Percentiles rank a stretch among this genome's conserved stretches.
These are phyloP conservation scores for Diaphora mendica DNA, from an alignment of 2,888 invertebrate genomes.

Conservation along the genomic window DNA sequence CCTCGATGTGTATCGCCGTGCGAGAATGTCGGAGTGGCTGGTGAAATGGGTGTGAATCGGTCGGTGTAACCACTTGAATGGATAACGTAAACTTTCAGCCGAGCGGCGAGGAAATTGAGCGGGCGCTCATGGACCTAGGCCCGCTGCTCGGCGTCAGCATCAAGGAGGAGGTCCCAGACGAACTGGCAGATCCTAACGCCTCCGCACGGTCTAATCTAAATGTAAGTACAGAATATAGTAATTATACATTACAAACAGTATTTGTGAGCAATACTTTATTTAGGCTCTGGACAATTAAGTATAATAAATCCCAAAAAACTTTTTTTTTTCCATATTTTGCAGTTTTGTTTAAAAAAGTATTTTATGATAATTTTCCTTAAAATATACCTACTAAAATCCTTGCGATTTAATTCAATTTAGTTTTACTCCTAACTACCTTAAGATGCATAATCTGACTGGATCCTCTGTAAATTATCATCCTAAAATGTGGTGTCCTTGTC, in stretches of 20 bases:
- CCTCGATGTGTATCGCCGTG: slow-evolving; percentile 35
- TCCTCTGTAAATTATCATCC: neutral
- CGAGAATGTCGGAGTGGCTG: slow-evolving; percentile 65
- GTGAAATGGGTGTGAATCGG: slow-evolving; percentile 56
- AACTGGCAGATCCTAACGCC: slow-evolving; percentile 61
- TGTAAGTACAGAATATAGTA: slow-evolving; percentile 57
- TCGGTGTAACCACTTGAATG: slow-evolving; percentile 61
- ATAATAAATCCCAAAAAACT: neutral
- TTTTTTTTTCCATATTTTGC: neutral
- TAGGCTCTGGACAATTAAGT: neutral
- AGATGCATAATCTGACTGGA: too few relatives aligned
- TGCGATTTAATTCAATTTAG: too few relatives aligned
- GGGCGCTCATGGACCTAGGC: slow-evolving; percentile 81
- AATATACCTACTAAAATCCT: too few relatives aligned
- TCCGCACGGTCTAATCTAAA: slow-evolving; percentile 55
- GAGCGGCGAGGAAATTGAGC: slow-evolving; percentile 81
- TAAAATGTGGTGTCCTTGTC: neutral
- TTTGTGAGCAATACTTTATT: neutral
- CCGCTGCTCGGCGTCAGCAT: slow-evolving; percentile 82
- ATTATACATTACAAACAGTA: neutral
- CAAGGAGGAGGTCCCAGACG: slow-evolving; percentile 80
- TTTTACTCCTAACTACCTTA: too few relatives aligned
- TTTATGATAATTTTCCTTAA: too few relatives aligned
- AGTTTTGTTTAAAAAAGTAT: neutral
- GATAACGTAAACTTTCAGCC: slow-evolving; percentile 76